These are phyloP conservation scores for Papilio aristodemus DNA, from an alignment of 1,140 invertebrate species.

Conservation along the genomic window DNA sequence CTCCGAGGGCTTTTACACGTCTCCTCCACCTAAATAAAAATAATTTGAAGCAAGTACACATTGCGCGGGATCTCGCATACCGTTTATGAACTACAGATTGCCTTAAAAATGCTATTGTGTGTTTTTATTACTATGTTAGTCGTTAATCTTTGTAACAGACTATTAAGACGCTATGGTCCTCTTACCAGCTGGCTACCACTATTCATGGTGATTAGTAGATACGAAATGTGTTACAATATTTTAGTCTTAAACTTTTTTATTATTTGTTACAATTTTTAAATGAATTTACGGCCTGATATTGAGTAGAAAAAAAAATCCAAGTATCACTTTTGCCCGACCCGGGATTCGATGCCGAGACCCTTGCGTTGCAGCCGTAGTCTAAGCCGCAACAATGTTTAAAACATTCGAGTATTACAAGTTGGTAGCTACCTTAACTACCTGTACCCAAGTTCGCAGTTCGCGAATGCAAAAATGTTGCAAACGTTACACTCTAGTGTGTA, in stretches of 20 bases:
- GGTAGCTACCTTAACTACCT: conserved; percentile 16
- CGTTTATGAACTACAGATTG: background rate
- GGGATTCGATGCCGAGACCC: background rate
- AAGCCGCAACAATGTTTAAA: background rate
- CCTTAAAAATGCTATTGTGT: background rate
- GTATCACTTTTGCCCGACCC: too few relatives aligned
- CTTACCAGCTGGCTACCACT: too few relatives aligned
- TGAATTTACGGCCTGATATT: too few relatives aligned
- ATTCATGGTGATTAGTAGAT: too few relatives aligned
- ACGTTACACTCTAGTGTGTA: conserved; percentile 31
- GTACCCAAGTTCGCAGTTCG: conserved; percentile 25
- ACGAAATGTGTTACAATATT: too few relatives aligned
- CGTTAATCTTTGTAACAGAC: background rate
- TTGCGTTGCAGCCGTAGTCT: background rate
- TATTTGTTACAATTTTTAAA: too few relatives aligned
- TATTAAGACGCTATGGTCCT: too few relatives aligned
- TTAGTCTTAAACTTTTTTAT: too few relatives aligned
- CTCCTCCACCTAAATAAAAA: conserved; percentile 29
- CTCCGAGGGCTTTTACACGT: conserved; percentile 29
- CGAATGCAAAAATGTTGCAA: conserved; percentile 30
- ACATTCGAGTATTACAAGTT: conserved; percentile 14
- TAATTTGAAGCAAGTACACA: conserved; percentile 25
- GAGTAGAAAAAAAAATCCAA: too few relatives aligned
- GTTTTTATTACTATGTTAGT: background rate
- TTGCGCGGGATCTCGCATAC: background rate